Percentiles rank a stretch among this genome's conserved stretches.
phyloP scores from a whole-genome alignment of 2,113 vertebrate genomes.

The Cephalopholis sonnerati region DNA sequence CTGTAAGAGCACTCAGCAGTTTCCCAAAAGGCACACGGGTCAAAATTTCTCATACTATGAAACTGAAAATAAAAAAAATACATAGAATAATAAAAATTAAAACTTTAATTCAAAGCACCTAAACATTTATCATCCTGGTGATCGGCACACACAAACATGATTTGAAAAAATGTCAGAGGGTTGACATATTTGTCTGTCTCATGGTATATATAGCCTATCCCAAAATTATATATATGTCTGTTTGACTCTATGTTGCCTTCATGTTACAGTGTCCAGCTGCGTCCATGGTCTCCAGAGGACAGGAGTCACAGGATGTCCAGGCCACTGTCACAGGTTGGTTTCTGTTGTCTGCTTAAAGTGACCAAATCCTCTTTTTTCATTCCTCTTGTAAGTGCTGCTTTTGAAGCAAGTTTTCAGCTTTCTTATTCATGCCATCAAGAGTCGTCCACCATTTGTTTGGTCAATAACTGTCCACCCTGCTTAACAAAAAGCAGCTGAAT shows the following conservation, averaged over 20 bases:
- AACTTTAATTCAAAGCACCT: too few species aligned
- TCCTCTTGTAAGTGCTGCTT: not conserved
- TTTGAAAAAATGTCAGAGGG: not conserved
- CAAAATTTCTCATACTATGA: too few species aligned
- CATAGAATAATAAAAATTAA: too few species aligned
- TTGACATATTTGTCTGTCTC: not conserved
- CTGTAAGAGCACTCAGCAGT: too few species aligned
- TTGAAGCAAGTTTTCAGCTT: not conserved
- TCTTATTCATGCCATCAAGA: not conserved
- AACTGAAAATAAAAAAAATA: too few species aligned
- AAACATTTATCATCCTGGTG: too few species aligned
- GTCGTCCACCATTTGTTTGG: constrained; percentile 1
- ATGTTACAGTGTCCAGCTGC: constrained; percentile 75
- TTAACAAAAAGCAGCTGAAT: not conserved
- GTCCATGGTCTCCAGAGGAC: constrained; percentile 84
- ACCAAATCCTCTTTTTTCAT: not conserved
- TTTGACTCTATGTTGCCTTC: constrained; percentile 21
- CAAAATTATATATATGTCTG: not conserved
- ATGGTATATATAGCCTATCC: not conserved
- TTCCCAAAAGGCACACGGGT: too few species aligned
- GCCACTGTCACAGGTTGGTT: constrained; percentile 84
- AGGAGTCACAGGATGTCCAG: constrained; percentile 78
- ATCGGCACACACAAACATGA: not conserved
- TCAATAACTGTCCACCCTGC: not conserved
- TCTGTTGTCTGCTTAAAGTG: not conserved